Percentiles rank a stretch among this genome's conserved stretches.
These are phyloP conservation scores for Nudaria mundana DNA, from an alignment of 2,888 invertebrate species.

Conservation along the genomic window DNA sequence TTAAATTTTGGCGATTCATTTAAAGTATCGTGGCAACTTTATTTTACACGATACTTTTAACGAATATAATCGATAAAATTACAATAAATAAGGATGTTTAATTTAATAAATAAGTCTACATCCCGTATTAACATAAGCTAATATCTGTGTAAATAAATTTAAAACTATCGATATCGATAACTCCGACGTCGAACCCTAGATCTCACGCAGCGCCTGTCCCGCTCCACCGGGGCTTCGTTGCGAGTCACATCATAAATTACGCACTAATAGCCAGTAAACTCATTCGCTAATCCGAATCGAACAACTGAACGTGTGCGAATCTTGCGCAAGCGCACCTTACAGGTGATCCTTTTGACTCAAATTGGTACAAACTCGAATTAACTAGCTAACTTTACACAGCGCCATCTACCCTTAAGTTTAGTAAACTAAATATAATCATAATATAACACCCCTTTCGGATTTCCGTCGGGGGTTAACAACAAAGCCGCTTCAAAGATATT, in stretches of 20 bases:
- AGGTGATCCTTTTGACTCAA: constrained; percentile 20
- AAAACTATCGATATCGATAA: constrained; percentile 20
- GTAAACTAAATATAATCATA: too few relatives aligned
- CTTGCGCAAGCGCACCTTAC: constrained; percentile 27
- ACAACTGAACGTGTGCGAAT: constrained; percentile 46
- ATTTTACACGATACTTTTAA: too few relatives aligned
- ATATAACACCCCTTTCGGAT: too few relatives aligned
- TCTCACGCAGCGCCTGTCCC: constrained; percentile 68
- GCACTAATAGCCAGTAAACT: constrained; percentile 74
- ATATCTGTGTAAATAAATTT: constrained; percentile 9
- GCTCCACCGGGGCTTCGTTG: constrained; percentile 57
- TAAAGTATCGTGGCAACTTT: too few relatives aligned
- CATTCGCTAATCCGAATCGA: constrained; percentile 76
- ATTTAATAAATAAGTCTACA: not conserved
- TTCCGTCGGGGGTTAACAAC: too few relatives aligned
- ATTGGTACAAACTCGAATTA: not conserved
- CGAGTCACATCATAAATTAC: constrained; percentile 76
- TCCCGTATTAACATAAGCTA: not conserved
- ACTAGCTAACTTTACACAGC: too few relatives aligned
- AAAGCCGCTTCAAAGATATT: too few relatives aligned
- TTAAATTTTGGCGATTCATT: too few relatives aligned
- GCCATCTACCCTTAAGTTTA: too few relatives aligned
- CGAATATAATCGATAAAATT: too few relatives aligned
- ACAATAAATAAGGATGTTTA: too few relatives aligned
- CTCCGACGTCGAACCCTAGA: constrained; percentile 38